Base-by-base conservation (phyloP, 2,888 invertebrate species). In the Beris chalybata region DNA sequence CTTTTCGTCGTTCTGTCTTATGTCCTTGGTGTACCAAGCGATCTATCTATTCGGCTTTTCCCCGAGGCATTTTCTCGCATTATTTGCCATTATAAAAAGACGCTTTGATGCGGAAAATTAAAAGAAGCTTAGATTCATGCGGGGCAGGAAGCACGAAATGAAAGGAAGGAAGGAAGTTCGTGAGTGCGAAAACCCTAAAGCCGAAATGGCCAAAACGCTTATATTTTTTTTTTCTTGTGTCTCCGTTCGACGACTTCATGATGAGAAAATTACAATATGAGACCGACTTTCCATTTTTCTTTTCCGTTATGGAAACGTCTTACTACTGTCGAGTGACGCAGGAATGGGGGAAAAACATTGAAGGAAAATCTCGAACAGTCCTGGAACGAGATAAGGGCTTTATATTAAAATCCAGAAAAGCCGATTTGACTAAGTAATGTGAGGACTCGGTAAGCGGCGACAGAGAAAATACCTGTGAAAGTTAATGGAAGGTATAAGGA, bases 91-190 rank as follows among this genome's bases (percentile, higher is more conserved):
- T 45, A 64, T 64, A 57, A 63, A 56, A 66, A 63, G 68, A 9
- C 64, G 66, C 68, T 48, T 63, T 68, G 68, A 66, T 66, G 68
- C 64, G 66, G 68, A 68, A 68, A 68, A 68, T 68, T 68, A 68
- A 68, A 68, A 68, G 68, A 32, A 66, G 68, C 68, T 68, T 68
- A 66, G 53, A 58, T 64, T 63, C 32, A 12, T 52, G 31, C 15
- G 32, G 32, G 52, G 50, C 50, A 38, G 38, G 38, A 22, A 22
- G 22, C 22, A 22, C 22, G 3, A 22, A 22, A 22, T 22, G 22
- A 2, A 38, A 38, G 38, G 38, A 38, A 38, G 38, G 38, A 38
- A 38, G 38, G 38, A 38, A 38, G 38, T 38, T 38, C 5, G 38
- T 38, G 38, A 7, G 38, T 38, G 38, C 38, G 38, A 38, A 38